These are phyloP conservation scores for Sylvietta virens DNA, from an alignment of 2,113 vertebrate genomes.

Conservation along the genomic window DNA sequence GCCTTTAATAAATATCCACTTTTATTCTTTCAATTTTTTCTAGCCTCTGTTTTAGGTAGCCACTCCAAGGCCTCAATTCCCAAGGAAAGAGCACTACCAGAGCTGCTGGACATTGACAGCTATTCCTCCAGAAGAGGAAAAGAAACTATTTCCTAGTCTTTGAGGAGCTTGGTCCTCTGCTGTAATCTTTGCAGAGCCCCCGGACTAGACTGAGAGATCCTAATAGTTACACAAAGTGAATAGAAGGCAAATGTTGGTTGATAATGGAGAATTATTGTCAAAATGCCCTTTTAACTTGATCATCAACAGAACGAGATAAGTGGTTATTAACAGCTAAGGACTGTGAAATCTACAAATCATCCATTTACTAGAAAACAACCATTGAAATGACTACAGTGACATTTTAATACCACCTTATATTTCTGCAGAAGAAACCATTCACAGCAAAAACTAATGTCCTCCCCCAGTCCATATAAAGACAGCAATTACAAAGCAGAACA, in stretches of 20 bases:
- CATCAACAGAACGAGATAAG: neutral
- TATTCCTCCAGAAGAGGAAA: neutral
- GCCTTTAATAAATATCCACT: neutral
- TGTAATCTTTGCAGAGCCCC: neutral
- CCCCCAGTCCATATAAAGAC: neutral
- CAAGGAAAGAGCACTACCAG: neutral
- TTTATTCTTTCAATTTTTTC: neutral
- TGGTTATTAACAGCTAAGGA: neutral
- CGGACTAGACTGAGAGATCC: neutral
- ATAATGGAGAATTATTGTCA: neutral
- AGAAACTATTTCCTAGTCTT: neutral
- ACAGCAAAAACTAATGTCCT: neutral
- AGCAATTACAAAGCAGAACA: neutral
- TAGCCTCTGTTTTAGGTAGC: neutral
- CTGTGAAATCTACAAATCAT: neutral
- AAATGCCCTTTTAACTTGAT: neutral
- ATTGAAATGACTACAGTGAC: neutral
- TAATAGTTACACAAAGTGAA: neutral
- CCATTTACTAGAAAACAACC: neutral
- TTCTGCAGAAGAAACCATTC: neutral
- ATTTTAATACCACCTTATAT: conserved; percentile 1
- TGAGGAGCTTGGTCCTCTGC: neutral
- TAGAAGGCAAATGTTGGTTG: neutral
- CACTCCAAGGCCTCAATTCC: neutral
- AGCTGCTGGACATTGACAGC: neutral